A percentile compares a stretch with the other conserved stretches of the same genome.
These are phyloP conservation scores for Hipposideros larvatus DNA, from an alignment of 2,797 vertebrate genomes.

Conservation along the genomic window DNA sequence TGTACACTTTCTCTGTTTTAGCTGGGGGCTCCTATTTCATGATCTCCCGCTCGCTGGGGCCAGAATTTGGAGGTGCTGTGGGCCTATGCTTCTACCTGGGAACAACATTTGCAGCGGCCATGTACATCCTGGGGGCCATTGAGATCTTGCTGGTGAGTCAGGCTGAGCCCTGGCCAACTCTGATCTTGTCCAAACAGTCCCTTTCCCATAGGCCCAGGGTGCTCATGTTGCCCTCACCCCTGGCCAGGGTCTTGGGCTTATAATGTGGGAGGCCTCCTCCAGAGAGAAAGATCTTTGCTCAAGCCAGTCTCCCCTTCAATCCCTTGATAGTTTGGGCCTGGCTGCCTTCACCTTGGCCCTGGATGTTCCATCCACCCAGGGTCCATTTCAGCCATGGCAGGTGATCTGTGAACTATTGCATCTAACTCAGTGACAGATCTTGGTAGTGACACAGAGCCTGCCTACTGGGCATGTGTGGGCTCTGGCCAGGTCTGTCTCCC, in stretches of 20 bases:
- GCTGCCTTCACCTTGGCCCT: not conserved
- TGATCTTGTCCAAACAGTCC: not conserved
- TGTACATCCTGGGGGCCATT: slow-evolving; percentile 99
- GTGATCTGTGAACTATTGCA: not conserved
- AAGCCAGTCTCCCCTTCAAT: not conserved
- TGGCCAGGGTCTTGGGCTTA: not conserved
- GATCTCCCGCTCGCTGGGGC: slow-evolving; percentile 98
- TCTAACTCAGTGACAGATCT: slow-evolving; percentile 11
- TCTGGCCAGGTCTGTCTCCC: not conserved
- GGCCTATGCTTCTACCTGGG: slow-evolving; percentile 99
- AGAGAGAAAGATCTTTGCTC: slow-evolving; percentile 5
- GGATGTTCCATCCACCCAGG: not conserved
- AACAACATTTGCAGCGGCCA: slow-evolving; percentile 98
- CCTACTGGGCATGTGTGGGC: not conserved
- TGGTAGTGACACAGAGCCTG: not conserved
- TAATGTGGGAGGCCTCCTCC: not conserved
- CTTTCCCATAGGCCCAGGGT: not conserved
- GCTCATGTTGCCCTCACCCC: not conserved
- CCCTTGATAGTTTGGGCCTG: not conserved
- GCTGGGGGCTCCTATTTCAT: slow-evolving; percentile 99
- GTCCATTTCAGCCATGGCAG: not conserved
- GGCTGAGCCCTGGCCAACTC: not conserved
- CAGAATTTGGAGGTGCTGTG: slow-evolving; percentile 99
- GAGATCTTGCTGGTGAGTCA: slow-evolving; percentile 97
- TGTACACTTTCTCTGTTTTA: slow-evolving; percentile 77